Percentiles rank a stretch among this genome's conserved stretches.
Conservation (phyloP, 1,140 invertebrate genomes). For the Drosophila ambigua region DNA sequence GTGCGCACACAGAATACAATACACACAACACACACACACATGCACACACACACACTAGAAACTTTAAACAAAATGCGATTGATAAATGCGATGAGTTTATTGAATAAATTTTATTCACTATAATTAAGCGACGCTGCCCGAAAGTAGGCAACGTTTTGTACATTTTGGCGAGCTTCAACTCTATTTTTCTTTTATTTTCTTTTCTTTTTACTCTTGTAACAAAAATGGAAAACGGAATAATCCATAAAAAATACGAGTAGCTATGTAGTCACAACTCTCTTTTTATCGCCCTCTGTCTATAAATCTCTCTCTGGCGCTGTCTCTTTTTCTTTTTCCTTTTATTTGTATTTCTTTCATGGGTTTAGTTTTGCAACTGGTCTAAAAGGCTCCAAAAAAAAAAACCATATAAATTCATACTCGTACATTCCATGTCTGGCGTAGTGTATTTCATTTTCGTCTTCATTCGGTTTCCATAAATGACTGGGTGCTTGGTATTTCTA, state of each 20-base stretch:
- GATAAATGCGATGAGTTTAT: background rate
- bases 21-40: background rate
- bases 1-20: constrained; percentile 47
- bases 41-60: constrained; percentile 9
- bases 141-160: constrained; percentile 52
- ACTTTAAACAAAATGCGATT: constrained; percentile 6
- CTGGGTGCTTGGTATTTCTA: constrained; percentile 76
- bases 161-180: constrained; percentile 8
- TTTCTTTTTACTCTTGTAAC: too few relatives aligned
- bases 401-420: too few relatives aligned
- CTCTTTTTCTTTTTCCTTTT: constrained; percentile 1
- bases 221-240: constrained; percentile 17
- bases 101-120: background rate
- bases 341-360: constrained; percentile 40
- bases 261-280: constrained; percentile 39
- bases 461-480: constrained; percentile 45
- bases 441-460: constrained; percentile 43
- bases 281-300: background rate
- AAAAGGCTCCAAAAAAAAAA: background rate
- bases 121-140: constrained; percentile 19
- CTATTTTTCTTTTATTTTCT: too few relatives aligned
- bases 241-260: constrained; percentile 6
- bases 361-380: constrained; percentile 25
- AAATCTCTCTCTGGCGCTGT: background rate
- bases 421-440: constrained; percentile 16